Evolutionary conservation across 2,797 vertebrate species (phyloP), one percentile per base, ranked within the genome.

Genomic region (Channa striata): DNA sequence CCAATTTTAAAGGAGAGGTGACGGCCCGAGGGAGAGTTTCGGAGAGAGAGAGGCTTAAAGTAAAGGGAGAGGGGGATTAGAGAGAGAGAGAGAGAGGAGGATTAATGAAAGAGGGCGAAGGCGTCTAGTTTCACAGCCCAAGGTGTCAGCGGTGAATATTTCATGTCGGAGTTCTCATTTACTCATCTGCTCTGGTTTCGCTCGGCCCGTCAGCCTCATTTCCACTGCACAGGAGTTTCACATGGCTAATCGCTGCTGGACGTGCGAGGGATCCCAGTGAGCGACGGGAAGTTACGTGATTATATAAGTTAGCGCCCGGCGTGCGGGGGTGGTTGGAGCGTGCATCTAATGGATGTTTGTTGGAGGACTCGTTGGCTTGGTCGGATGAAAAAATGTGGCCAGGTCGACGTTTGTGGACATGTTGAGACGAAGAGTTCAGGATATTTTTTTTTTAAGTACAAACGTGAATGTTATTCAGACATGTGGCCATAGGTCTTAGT

Each of bases 121-220:
- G 83, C 58, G 68, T 89, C 81, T 8, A 68, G 81, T 89, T 89
- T 87, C 87, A 87, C 78, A 70, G 82, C 74, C 72, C 51, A 39
- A 69, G 81, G 86, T 89, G 89, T 88, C 80, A 60, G 34, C 39
- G n/a, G 60, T 90, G 67, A 90, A 91, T 90, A 89, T 88, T 93
- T 91, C 21, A 92, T 85, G 73, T 23, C 13, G 3, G 33, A 39
- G 17, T 80, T 86, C 83, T 85, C 43, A 78, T 81, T 86, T 44
- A 80, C 71, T 81, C 78, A 48, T 74, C 68, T 66, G 65, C 66
- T 86, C 72, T 81, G 7, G 2, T 83, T 75, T 81, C 77, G 30
- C 67, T 65, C 47, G 0, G 61, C 56, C 39, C n/a, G 21, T 1
- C 67, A 13, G 71, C 60, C 78, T 64, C 14, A 6, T 54, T 80